Evolutionary conservation across 2,888 invertebrate genomes (phyloP).

Genomic region (Trisateles emortualis): DNA sequence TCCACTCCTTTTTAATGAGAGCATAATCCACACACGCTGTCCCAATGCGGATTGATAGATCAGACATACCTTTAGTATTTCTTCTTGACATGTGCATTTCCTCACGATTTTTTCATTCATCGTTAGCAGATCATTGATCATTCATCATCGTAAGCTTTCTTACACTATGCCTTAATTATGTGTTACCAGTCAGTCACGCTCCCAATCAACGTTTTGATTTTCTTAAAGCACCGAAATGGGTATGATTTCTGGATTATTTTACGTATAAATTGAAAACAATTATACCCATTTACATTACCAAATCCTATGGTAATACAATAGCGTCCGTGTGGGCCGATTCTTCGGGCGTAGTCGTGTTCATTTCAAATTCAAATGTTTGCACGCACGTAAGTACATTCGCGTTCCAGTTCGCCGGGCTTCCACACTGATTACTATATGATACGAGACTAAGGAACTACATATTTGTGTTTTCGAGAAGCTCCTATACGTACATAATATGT

Average conservation of each 20-base stretch:
- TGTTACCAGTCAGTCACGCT: no score
- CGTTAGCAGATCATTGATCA: no score
- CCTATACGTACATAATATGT: no score
- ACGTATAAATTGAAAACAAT: neutral
- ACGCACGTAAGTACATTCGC: slow-evolving; percentile 8
- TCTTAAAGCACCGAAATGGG: neutral
- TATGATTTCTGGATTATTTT: neutral
- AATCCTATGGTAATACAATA: slow-evolving; percentile 26
- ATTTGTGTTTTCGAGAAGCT: slow-evolving; percentile 11
- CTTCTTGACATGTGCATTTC: no score
- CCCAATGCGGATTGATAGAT: no score
- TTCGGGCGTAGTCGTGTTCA: slow-evolving; percentile 24
- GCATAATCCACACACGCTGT: no score
- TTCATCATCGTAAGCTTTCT: no score
- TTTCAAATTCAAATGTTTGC: slow-evolving; percentile 42
- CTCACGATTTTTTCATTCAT: no score
- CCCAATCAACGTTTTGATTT: neutral
- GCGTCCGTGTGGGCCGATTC: slow-evolving; percentile 10
- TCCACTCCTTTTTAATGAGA: no score
- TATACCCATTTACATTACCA: neutral
- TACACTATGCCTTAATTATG: no score
- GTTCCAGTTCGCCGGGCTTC: slow-evolving; percentile 28
- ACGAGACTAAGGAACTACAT: slow-evolving; percentile 21
- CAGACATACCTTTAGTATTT: no score
- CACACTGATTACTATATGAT: slow-evolving; percentile 30